A percentile compares a stretch with the other conserved stretches of the same genome.
phyloP scores from a whole-genome alignment of 2,113 vertebrate genomes.

The Neodontobutis hainanensis region DNA sequence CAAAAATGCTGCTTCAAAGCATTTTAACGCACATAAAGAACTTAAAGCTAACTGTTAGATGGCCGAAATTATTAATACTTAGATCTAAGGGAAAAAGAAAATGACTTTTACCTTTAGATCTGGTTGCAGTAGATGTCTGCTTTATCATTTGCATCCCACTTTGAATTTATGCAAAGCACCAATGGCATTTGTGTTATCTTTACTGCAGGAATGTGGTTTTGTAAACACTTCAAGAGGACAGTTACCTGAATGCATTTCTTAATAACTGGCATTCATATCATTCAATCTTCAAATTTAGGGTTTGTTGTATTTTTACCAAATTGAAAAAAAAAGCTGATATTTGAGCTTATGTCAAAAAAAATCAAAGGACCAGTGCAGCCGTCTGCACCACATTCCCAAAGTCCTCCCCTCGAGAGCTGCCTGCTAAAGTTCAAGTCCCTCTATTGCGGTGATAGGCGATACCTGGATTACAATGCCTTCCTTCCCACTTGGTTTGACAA shows the following conservation, averaged over 20 bases:
- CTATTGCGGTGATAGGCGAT: constrained; percentile 55
- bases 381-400: constrained; percentile 17
- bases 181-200: neutral
- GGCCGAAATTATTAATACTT: constrained; percentile 3
- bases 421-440: constrained; percentile 47
- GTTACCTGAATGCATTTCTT: neutral
- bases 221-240: neutral
- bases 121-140: neutral
- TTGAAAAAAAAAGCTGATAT: neutral
- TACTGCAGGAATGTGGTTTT: neutral
- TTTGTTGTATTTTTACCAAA: neutral
- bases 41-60: neutral
- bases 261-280: neutral
- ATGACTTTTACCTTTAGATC: neutral
- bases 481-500: constrained; percentile 33
- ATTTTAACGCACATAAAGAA: too few species aligned
- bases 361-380: neutral
- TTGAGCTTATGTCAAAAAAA: neutral
- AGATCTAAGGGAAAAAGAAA: neutral
- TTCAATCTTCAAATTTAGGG: neutral
- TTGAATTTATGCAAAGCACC: constrained; percentile 47
- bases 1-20: constrained; percentile 1
- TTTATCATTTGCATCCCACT: constrained; percentile 51
- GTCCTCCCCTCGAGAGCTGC: constrained; percentile 34
- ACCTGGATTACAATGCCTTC: constrained; percentile 66